Evolutionary conservation across 2,113 vertebrate genomes (phyloP).

Genomic region (Delphinus delphis): DNA sequence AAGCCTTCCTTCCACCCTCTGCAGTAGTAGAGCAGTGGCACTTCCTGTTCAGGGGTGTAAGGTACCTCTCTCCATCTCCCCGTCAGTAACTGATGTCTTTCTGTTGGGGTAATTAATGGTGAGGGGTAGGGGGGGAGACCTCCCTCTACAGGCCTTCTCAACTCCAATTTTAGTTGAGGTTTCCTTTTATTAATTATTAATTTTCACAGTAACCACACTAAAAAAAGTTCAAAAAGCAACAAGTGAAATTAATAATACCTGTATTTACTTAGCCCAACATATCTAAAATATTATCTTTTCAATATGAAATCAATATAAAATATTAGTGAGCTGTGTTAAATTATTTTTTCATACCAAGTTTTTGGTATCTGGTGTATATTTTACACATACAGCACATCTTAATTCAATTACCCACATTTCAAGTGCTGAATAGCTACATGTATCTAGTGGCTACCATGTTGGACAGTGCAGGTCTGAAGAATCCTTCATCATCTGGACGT

Average conservation of each 20-base stretch:
- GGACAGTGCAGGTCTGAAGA: background rate
- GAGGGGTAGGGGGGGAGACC: background rate
- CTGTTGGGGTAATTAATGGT: background rate
- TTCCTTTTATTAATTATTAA: background rate
- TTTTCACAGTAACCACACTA: background rate
- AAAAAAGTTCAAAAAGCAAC: background rate
- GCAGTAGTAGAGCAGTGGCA: background rate
- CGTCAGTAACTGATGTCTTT: background rate
- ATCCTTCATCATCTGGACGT: background rate
- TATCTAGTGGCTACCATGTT: background rate
- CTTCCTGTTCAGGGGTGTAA: background rate
- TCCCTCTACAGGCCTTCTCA: background rate
- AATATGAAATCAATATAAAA: background rate
- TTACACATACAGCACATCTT: background rate
- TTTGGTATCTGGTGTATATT: background rate
- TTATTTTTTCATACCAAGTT: background rate
- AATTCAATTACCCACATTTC: background rate
- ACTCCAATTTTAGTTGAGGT: background rate
- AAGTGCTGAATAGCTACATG: background rate
- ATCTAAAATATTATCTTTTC: constrained; percentile 2
- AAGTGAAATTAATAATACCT: background rate
- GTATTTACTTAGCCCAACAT: background rate
- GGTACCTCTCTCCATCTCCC: background rate
- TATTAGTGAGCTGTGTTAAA: background rate
- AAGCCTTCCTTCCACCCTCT: background rate